These are phyloP conservation scores for Dromas ardeola DNA, from an alignment of 2,113 vertebrate species.

Conservation along the genomic window DNA sequence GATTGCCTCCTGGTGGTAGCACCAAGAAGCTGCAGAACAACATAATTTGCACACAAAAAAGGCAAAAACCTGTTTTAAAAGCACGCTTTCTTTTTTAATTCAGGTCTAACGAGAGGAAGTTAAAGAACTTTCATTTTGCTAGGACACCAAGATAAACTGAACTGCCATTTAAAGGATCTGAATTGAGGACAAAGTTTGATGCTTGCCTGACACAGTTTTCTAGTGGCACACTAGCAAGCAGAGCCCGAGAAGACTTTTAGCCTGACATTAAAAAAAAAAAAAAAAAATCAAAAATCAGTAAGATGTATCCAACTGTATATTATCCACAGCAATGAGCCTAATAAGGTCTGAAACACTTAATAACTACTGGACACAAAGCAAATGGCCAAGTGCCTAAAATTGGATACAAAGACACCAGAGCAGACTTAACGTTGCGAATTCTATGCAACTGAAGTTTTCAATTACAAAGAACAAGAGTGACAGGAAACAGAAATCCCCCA, in stretches of 20 bases:
- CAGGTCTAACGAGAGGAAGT: background rate
- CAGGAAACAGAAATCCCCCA: background rate
- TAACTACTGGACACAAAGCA: background rate
- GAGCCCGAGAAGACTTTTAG: background rate
- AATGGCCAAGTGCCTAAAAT: background rate
- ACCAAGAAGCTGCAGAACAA: background rate
- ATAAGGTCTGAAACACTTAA: background rate
- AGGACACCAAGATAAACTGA: background rate
- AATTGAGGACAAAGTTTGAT: background rate
- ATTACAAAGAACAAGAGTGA: background rate
- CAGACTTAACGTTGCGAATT: accelerated
- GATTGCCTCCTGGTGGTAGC: constrained; percentile 39
- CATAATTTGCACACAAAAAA: accelerated
- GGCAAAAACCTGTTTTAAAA: background rate
- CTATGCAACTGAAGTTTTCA: background rate
- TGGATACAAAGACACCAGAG: background rate
- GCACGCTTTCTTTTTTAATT: background rate
- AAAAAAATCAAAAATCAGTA: no score
- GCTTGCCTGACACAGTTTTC: background rate
- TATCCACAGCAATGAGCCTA: background rate
- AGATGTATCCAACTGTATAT: background rate
- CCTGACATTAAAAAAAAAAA: background rate
- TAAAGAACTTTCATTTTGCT: background rate
- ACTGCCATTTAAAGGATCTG: background rate
- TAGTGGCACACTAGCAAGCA: background rate